Evolutionary conservation across 2,888 invertebrate species (phyloP).

Genomic region (Octonoba sinensis): DNA sequence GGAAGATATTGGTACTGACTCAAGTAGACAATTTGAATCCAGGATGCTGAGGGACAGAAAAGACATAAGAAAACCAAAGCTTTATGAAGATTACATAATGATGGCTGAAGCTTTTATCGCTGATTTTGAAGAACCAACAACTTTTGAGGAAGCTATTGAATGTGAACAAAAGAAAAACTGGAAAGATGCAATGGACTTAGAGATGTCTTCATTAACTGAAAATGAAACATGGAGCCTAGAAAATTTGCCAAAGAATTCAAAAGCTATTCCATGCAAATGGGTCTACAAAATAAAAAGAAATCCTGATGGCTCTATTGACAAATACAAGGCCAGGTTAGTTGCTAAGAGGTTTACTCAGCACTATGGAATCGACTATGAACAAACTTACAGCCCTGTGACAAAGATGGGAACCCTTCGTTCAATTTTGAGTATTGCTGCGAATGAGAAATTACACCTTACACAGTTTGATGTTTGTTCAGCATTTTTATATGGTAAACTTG

Average conservation of each 20-base stretch:
- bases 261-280: constrained; percentile 45
- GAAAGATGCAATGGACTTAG: constrained; percentile 32
- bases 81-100: constrained; percentile 11
- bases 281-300: constrained; percentile 54
- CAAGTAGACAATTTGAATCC: background rate
- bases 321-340: constrained; percentile 14
- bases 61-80: constrained; percentile 2
- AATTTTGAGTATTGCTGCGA: constrained; percentile 12
- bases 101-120: constrained; percentile 13
- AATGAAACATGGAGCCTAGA: constrained; percentile 19
- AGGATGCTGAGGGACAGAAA: background rate
- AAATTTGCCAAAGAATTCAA: constrained; percentile 3
- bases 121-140: constrained; percentile 13
- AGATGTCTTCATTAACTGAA: constrained; percentile 13
- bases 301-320: constrained; percentile 39
- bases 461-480: constrained; percentile 17
- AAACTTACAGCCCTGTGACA: constrained; percentile 19
- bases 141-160: constrained; percentile 15
- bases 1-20: too few relatives aligned
- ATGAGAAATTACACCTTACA: constrained; percentile 20
- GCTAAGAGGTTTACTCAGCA: constrained; percentile 32
- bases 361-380: constrained; percentile 4
- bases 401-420: constrained; percentile 15
- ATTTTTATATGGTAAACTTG: constrained; percentile 12
- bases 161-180: constrained; percentile 12